These are phyloP conservation scores for Listronotus bonariensis DNA, from an alignment of 1,140 invertebrate genomes.

Conservation along the genomic window DNA sequence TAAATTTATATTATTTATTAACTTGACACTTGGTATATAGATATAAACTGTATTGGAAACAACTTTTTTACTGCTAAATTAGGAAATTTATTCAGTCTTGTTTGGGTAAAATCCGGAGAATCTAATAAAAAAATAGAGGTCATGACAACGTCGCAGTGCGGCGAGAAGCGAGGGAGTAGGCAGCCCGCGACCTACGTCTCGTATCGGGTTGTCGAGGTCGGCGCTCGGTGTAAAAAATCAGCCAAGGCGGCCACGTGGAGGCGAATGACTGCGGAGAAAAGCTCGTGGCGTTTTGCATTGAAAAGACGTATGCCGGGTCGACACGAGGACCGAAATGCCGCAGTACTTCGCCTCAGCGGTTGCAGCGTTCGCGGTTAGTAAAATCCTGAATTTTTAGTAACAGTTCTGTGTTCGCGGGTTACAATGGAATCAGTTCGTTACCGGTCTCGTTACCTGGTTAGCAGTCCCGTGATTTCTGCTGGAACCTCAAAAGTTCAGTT, in stretches of 20 bases:
- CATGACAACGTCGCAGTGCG: constrained; percentile 20
- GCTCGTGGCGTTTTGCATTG: constrained; percentile 44
- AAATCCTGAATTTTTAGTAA: no score
- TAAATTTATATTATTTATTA: no score
- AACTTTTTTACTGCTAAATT: neutral
- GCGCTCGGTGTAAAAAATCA: constrained; percentile 55
- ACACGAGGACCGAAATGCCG: constrained; percentile 35
- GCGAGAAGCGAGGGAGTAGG: constrained; percentile 19
- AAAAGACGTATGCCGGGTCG: constrained; percentile 33
- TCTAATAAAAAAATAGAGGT: no score
- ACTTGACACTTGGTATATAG: no score
- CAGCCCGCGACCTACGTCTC: constrained; percentile 53
- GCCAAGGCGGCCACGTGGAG: constrained; percentile 55
- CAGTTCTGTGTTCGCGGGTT: no score
- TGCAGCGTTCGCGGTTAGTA: constrained; percentile 45
- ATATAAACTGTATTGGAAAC: no score
- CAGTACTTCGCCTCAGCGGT: constrained; percentile 46
- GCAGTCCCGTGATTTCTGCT: no score
- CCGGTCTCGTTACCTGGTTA: no score
- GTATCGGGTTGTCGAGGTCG: constrained; percentile 58
- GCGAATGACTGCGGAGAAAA: constrained; percentile 52
- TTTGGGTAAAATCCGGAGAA: no score
- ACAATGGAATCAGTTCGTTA: no score
- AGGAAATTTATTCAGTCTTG: neutral
- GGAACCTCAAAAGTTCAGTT: no score